phyloP scores from a whole-genome alignment of 2,113 vertebrate genomes.

The Furnarius figulus region DNA sequence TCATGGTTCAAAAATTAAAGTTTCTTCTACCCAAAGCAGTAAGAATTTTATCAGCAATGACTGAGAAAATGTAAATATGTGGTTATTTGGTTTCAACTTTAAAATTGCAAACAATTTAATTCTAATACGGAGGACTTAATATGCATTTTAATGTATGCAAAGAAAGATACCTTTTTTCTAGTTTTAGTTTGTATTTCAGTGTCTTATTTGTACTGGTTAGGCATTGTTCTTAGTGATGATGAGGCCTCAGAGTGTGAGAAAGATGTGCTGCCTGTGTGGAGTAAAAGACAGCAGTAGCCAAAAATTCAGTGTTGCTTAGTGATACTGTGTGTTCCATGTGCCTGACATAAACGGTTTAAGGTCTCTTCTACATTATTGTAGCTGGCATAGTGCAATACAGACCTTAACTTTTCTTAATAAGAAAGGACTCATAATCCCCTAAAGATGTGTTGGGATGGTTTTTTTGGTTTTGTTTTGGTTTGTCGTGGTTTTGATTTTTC shows the following conservation, averaged over 20 bases:
- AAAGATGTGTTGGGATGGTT: not conserved
- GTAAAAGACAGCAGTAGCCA: accelerated
- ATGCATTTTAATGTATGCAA: not conserved
- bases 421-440: not conserved
- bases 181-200: not conserved
- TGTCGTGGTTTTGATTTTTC: not conserved
- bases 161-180: not conserved
- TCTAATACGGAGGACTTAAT: not conserved
- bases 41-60: not conserved
- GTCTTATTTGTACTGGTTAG: not conserved
- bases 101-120: not conserved
- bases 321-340: not conserved
- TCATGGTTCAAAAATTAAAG: not conserved
- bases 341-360: not conserved
- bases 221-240: not conserved
- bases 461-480: not conserved
- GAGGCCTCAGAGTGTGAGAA: not conserved
- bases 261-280: not conserved
- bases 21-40: not conserved
- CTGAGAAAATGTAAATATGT: not conserved
- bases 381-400: not conserved
- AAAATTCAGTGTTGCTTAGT: not conserved
- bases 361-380: not conserved
- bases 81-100: not conserved
- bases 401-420: not conserved